A percentile compares a stretch with the other conserved stretches of the same genome.
Evolutionary conservation across 2,113 vertebrate genomes (phyloP).

Genomic region (Spea multiplicata): DNA sequence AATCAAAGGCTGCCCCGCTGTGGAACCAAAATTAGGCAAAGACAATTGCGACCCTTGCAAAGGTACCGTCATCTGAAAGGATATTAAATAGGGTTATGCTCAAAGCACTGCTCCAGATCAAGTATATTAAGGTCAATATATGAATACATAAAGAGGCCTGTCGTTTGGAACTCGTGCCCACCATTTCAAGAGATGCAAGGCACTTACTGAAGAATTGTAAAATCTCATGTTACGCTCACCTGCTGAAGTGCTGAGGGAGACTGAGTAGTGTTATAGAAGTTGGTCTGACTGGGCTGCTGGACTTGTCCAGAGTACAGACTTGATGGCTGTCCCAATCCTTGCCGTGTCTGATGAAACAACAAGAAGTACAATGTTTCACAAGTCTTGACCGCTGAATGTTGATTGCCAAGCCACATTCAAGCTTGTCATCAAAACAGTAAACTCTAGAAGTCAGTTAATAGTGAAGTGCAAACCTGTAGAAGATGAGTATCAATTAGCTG

Average conservation of each 20-base stretch:
- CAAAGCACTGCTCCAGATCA: no score
- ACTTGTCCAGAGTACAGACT: slow-evolving; percentile 94
- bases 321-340: slow-evolving; percentile 93
- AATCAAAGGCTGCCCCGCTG: slow-evolving; percentile 87
- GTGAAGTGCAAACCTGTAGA: slow-evolving; percentile 77
- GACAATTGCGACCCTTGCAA: slow-evolving; percentile 90
- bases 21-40: slow-evolving; percentile 88
- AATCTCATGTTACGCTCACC: slow-evolving; percentile 63
- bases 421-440: no score
- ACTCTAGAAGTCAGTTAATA: no score
- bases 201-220: no score
- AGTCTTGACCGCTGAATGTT: no score
- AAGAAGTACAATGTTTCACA: no score
- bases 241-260: slow-evolving; percentile 93
- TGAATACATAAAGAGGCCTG: no score
- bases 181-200: no score
- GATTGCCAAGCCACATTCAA: no score
- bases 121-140: no score
- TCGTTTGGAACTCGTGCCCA: no score
- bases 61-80: slow-evolving; percentile 82
- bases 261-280: slow-evolving; percentile 94
- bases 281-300: slow-evolving; percentile 92
- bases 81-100: background rate
- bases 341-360: slow-evolving; percentile 79
- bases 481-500: slow-evolving; percentile 95